Conservation (phyloP, 1,140 invertebrate species). For the Drosophila sucinea region DNA sequence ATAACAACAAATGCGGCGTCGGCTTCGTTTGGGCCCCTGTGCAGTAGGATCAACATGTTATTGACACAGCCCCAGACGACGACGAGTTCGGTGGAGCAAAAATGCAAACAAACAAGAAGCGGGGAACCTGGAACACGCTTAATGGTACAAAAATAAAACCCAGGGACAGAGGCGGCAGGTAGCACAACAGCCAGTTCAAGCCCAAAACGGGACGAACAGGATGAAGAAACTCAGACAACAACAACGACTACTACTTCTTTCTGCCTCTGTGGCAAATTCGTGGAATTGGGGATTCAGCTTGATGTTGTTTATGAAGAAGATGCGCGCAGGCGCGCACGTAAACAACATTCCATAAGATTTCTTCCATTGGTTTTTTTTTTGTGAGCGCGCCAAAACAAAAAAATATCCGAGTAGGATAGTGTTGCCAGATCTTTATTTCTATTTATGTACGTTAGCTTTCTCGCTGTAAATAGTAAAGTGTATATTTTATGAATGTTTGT, state of each 20-base stretch:
- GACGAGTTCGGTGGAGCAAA: slow-evolving; percentile 61
- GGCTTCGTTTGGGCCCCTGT: slow-evolving; percentile 19
- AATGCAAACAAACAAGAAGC: slow-evolving; percentile 79
- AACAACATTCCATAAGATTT: slow-evolving; percentile 77
- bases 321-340: slow-evolving; percentile 75
- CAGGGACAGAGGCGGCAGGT: slow-evolving; percentile 51
- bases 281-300: slow-evolving; percentile 62
- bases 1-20: slow-evolving; percentile 50
- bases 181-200: slow-evolving; percentile 33
- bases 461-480: neutral
- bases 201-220: slow-evolving; percentile 75
- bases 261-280: slow-evolving; percentile 56
- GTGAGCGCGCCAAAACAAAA: slow-evolving; percentile 70
- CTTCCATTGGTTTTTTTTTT: slow-evolving; percentile 41
- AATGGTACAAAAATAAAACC: slow-evolving; percentile 44
- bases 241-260: slow-evolving; percentile 30
- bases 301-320: slow-evolving; percentile 32
- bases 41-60: slow-evolving; percentile 75
- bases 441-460: slow-evolving; percentile 1
- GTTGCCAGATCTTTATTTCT: slow-evolving; percentile 48
- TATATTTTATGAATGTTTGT: slow-evolving; percentile 8
- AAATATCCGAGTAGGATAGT: neutral
- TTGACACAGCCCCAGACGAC: slow-evolving; percentile 55
- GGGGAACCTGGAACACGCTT: slow-evolving; percentile 42
- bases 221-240: slow-evolving; percentile 60